Percentiles rank a stretch among this genome's conserved stretches.
Evolutionary conservation across 2,888 invertebrate genomes (phyloP).

Genomic region (Candidula unifasciata): DNA sequence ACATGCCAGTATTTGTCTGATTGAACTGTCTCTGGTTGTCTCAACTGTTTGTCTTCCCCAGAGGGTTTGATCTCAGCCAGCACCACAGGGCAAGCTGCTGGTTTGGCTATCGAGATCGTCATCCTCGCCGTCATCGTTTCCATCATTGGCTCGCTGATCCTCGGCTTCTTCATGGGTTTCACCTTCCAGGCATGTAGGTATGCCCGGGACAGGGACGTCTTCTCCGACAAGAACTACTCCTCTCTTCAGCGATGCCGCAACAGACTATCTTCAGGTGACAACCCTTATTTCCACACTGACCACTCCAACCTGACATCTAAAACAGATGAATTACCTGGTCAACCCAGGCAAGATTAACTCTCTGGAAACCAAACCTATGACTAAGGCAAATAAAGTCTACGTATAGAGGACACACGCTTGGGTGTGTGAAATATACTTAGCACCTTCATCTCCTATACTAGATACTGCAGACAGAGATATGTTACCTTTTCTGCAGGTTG

Average conservation of each 20-base stretch:
- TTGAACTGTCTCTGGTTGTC: no score
- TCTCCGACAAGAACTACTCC: slow-evolving; percentile 55
- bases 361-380: slow-evolving; percentile 61
- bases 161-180: slow-evolving; percentile 91
- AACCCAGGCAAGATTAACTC: slow-evolving; percentile 59
- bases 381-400: slow-evolving; percentile 65
- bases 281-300: slow-evolving; percentile 55
- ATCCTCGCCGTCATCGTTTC: slow-evolving; percentile 89
- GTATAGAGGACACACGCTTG: slow-evolving; percentile 54
- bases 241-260: slow-evolving; percentile 57
- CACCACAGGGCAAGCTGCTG: slow-evolving; percentile 2
- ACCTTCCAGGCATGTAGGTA: slow-evolving; percentile 82
- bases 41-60: slow-evolving; percentile 7
- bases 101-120: slow-evolving; percentile 83
- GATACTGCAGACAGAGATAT: no score
- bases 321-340: slow-evolving; percentile 60
- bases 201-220: slow-evolving; percentile 62
- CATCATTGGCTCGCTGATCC: slow-evolving; percentile 87
- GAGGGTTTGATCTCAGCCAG: slow-evolving; percentile 21
- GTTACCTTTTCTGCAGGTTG: no score
- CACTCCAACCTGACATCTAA: slow-evolving; percentile 52
- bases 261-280: slow-evolving; percentile 57
- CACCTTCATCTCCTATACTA: no score
- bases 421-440: no score
- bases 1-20: no score